Conservation (phyloP, 2,888 invertebrate species). For the Noctua janthe region DNA sequence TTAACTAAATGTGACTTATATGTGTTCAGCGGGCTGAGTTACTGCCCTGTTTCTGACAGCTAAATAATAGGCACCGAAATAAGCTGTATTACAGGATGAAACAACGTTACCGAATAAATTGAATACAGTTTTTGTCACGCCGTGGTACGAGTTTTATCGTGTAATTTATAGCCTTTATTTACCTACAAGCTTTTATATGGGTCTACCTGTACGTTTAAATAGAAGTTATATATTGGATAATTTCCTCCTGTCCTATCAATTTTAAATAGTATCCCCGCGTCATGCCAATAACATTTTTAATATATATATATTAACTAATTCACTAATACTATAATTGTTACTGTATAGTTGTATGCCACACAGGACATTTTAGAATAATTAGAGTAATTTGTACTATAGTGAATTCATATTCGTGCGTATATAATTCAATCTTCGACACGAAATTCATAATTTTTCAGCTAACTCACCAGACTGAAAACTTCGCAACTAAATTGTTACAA, state of each 20-base stretch:
- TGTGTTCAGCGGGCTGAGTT: slow-evolving; percentile 65
- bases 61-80: slow-evolving; percentile 71
- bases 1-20: slow-evolving; percentile 58
- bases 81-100: slow-evolving; percentile 59
- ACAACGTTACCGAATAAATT: slow-evolving; percentile 48
- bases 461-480: slow-evolving; percentile 23
- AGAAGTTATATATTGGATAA: not conserved
- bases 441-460: not conserved
- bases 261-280: too few species aligned
- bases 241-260: not conserved
- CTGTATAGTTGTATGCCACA: too few species aligned
- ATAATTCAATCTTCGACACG: not conserved
- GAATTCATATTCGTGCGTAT: too few species aligned
- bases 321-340: too few species aligned
- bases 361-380: too few species aligned
- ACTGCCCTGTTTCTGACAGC: slow-evolving; percentile 72
- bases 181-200: not conserved
- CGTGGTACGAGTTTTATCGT: not conserved
- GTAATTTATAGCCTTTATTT: not conserved
- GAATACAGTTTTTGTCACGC: slow-evolving; percentile 44
- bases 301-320: too few species aligned
- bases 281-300: too few species aligned
- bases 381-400: too few species aligned
- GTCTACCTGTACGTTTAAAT: not conserved
- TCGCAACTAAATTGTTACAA: slow-evolving; percentile 25